phyloP scores from a whole-genome alignment of 2,888 invertebrate species.

The Dione vanillae region DNA sequence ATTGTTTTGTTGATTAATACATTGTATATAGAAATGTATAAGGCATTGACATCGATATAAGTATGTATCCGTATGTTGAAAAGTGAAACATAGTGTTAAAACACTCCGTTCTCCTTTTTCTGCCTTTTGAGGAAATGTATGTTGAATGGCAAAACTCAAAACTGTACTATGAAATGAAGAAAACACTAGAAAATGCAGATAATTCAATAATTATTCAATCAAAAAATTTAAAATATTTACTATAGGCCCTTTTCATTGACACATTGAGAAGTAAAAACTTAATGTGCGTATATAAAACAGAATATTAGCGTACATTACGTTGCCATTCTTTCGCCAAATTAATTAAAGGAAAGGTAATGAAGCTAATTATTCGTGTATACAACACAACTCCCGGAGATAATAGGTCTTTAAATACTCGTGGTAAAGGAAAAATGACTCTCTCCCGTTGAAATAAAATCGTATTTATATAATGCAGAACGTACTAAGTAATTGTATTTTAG shows the following conservation, averaged over 20 bases:
- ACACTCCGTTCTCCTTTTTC: too few relatives aligned
- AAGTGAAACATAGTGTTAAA: too few relatives aligned
- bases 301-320: constrained; percentile 53
- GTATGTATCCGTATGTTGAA: not conserved
- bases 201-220: too few relatives aligned
- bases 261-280: not conserved
- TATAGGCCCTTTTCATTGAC: not conserved
- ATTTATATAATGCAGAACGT: not conserved
- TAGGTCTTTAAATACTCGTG: not conserved
- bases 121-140: too few relatives aligned
- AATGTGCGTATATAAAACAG: not conserved
- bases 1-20: not conserved
- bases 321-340: constrained; percentile 56
- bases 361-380: constrained; percentile 63
- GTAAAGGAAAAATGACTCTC: not conserved
- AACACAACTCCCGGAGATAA: constrained; percentile 40
- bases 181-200: too few relatives aligned
- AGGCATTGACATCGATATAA: not conserved
- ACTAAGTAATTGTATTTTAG: not conserved
- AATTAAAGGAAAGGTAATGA: constrained; percentile 65
- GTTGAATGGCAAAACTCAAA: too few relatives aligned
- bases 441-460: not conserved
- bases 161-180: too few relatives aligned
- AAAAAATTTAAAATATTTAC: not conserved
- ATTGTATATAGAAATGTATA: not conserved